phyloP scores from a whole-genome alignment of 2,113 vertebrate species.

The Hippocampus mohnikei region DNA sequence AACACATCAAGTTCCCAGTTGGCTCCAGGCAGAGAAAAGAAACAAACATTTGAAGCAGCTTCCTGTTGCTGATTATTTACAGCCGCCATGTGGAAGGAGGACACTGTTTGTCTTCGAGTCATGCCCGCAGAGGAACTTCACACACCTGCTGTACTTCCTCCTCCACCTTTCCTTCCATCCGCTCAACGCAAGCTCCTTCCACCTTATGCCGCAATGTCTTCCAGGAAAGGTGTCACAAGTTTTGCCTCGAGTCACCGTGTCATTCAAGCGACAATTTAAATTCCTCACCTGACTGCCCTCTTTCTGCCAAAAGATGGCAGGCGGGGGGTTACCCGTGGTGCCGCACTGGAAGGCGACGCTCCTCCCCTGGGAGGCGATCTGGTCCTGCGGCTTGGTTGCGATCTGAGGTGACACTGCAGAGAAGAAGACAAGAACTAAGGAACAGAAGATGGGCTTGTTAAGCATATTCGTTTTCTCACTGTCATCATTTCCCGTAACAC shows the following conservation, averaged over 20 bases:
- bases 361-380: constrained; percentile 88
- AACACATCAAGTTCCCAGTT: constrained; percentile 32
- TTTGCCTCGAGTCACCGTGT: neutral
- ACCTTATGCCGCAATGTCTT: neutral
- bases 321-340: constrained; percentile 93
- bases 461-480: neutral
- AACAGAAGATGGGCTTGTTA: neutral
- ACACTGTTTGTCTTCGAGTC: constrained; percentile 42
- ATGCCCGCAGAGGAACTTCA: constrained; percentile 38
- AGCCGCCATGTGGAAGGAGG: constrained; percentile 33
- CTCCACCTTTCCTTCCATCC: constrained; percentile 7
- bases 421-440: constrained; percentile 29
- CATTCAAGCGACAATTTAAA: neutral
- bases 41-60: constrained; percentile 33
- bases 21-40: constrained; percentile 11
- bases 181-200: neutral
- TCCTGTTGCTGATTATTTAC: constrained; percentile 35
- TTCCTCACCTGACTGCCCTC: constrained; percentile 92
- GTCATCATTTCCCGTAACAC: neutral
- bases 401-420: constrained; percentile 89
- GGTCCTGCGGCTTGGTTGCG: constrained; percentile 87
- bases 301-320: constrained; percentile 98
- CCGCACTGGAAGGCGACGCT: constrained; percentile 89
- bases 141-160: constrained; percentile 58
- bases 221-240: constrained; percentile 28